Percentiles rank a stretch among this genome's conserved stretches.
Conservation (phyloP, 2,113 vertebrate genomes). For the Tachycineta bicolor region DNA sequence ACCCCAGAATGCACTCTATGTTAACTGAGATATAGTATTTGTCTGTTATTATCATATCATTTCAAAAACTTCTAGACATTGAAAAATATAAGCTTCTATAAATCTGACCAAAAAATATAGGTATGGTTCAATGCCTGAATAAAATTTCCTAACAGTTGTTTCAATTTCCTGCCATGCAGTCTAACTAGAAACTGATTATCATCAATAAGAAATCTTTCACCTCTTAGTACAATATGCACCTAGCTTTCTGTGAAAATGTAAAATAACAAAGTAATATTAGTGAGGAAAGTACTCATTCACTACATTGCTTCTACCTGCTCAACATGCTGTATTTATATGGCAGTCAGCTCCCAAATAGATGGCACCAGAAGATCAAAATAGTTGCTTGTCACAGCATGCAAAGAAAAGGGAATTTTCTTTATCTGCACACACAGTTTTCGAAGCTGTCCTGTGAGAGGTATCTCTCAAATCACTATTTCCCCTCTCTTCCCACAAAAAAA, state of each 20-base stretch:
- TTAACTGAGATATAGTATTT: neutral
- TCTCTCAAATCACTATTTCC: neutral
- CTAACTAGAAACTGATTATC: constrained; percentile 5
- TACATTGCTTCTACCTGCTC: neutral
- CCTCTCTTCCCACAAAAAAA: neutral
- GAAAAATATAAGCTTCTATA: constrained; percentile 12
- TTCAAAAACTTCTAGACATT: constrained; percentile 19
- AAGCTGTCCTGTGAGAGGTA: neutral
- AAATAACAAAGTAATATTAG: neutral
- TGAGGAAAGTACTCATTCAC: neutral
- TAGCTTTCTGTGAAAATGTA: neutral
- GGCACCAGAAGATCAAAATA: neutral
- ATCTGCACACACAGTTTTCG: neutral
- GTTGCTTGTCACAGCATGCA: neutral
- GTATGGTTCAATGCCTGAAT: constrained; percentile 34
- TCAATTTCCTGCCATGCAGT: neutral
- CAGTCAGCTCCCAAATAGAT: neutral
- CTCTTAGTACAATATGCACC: neutral
- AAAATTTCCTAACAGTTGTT: neutral
- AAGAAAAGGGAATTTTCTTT: neutral
- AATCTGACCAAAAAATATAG: constrained; percentile 11
- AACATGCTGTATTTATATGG: neutral
- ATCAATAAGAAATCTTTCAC: neutral
- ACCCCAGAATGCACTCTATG: neutral
- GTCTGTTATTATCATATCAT: neutral